Conservation (phyloP, 2,113 vertebrate genomes). For the Poecile atricapillus region DNA sequence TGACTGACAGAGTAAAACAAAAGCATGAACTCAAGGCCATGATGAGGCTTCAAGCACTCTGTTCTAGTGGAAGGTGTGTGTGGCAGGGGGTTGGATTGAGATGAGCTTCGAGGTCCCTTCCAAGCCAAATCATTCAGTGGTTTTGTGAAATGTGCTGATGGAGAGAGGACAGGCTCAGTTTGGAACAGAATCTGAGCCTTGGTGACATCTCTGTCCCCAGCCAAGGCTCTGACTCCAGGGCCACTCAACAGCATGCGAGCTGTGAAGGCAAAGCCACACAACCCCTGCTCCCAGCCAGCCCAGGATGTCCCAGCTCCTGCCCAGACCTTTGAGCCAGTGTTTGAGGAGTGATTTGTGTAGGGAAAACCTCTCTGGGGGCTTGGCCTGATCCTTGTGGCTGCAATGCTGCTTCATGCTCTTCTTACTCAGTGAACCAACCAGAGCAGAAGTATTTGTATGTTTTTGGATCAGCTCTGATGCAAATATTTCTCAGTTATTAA, state of each 20-base stretch:
- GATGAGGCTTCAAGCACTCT: not conserved
- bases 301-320: not conserved
- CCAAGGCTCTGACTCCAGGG: not conserved
- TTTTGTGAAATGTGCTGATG: not conserved
- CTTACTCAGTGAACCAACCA: not conserved
- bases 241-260: fast-evolving
- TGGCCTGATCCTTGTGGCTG: not conserved
- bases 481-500: not conserved
- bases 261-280: not conserved
- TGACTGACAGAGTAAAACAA: not conserved
- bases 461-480: not conserved
- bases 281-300: not conserved
- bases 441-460: not conserved
- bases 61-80: not conserved
- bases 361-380: not conserved
- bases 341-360: not conserved
- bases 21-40: not conserved
- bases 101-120: not conserved
- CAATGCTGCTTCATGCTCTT: not conserved
- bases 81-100: not conserved
- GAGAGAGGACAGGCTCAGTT: not conserved
- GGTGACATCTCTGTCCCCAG: not conserved
- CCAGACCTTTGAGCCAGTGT: not conserved
- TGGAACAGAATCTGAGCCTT: not conserved
- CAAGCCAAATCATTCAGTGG: not conserved